Conservation (phyloP, 2,113 vertebrate species). For the Perognathus longimembris region DNA sequence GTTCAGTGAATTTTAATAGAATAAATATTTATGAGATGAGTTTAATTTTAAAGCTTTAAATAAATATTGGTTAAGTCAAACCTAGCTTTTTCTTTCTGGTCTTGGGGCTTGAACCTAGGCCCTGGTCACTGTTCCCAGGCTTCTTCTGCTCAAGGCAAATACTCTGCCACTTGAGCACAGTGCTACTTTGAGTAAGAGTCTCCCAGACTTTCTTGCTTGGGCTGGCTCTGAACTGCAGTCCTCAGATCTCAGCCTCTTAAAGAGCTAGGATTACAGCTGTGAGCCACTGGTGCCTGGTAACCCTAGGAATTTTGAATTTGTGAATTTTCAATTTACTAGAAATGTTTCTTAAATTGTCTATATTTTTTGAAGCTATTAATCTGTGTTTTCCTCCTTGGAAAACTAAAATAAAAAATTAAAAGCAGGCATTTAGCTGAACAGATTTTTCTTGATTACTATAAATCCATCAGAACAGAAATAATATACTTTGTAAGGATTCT, state of each 20-base stretch:
- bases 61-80: neutral
- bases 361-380: neutral
- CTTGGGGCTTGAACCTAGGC: too few relatives aligned
- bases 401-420: neutral
- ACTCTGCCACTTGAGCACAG: too few relatives aligned
- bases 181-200: too few relatives aligned
- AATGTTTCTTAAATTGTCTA: neutral
- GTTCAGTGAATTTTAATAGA: neutral
- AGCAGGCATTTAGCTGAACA: neutral
- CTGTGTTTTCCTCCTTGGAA: neutral
- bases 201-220: too few relatives aligned
- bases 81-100: too few relatives aligned
- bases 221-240: too few relatives aligned
- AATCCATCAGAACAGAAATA: neutral
- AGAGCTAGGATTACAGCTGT: neutral
- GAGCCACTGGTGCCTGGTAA: neutral
- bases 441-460: neutral
- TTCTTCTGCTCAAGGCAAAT: too few relatives aligned
- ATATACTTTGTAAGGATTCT: neutral
- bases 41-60: constrained; percentile 45
- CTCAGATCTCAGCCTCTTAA: too few relatives aligned
- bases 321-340: neutral
- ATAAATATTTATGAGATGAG: neutral
- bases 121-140: too few relatives aligned
- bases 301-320: neutral